Evolutionary conservation across 2,797 vertebrate species (phyloP), one percentile per base, ranked within the genome.

Genomic region (Peromyscus melanophrys): DNA sequence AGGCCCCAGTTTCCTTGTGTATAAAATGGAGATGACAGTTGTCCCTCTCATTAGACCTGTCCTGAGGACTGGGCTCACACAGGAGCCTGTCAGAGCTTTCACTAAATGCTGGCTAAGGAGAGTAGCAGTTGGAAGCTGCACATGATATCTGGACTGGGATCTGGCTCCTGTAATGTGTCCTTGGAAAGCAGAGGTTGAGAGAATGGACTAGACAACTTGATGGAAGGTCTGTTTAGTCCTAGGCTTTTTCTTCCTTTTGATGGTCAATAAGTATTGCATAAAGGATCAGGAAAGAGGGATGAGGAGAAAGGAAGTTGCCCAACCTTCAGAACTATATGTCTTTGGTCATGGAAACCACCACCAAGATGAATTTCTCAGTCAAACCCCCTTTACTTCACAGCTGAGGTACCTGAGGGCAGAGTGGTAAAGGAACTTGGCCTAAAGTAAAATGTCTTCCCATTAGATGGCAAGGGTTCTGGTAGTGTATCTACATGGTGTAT

Each of bases 401-500:
- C 65, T 4, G 21, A 88, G 71, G 55, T 75, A 80, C 84, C 29
- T 0, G 76, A 95, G 59, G 77, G 25, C 34, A 61, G 29, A 31
- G 10, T 31, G 27, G 71, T 21, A 65, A 13, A 84, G 69, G 59
- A 88, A 4, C 23, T 80, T 14, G 9, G 59, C 4, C 52, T 34
- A 13, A 40, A 81, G 55, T 31, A 63, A 77, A 73, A 25, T 2
- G 0, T 46, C 52, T 19, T 40, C 13, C 5, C 16, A 13, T 37
- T 34, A 2, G 16, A 31, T 52, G 31, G 25, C n/a, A n/a, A 23
- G 76, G 2, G 6, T 31, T 1, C 9, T 61, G 19, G 43, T 65
- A 11, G 0, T 0, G 0, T 3, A 31, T 37, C 4, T 65, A 49
- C 10, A 40, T 0, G 0, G 2, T 55, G 11, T 61, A 12, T 61